These are phyloP conservation scores for Geococcyx californianus DNA, from an alignment of 2,113 vertebrate genomes.

Conservation along the genomic window DNA sequence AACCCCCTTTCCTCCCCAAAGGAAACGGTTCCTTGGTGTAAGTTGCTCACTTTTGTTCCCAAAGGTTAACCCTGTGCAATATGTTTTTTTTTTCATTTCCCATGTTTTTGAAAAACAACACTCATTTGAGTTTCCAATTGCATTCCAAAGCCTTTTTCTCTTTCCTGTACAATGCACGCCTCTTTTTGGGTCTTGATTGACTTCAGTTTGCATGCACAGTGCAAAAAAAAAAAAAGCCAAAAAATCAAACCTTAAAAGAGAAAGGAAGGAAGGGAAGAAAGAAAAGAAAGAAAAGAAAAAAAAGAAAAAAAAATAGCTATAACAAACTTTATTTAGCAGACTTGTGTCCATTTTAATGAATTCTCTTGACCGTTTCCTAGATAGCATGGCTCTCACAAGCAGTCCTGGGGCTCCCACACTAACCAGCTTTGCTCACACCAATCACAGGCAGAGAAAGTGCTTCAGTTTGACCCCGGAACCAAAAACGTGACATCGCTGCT, in stretches of 20 bases:
- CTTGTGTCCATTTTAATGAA: constrained; percentile 64
- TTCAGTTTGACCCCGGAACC: constrained; percentile 96
- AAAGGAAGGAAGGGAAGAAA: constrained; percentile 46
- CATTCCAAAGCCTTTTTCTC: constrained; percentile 88
- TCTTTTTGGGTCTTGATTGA: constrained; percentile 95
- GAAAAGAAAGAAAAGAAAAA: constrained; percentile 38
- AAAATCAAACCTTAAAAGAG: constrained; percentile 18
- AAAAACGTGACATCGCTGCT: constrained; percentile 97
- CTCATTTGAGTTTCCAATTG: constrained; percentile 90
- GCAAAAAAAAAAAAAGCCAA: constrained; percentile 75
- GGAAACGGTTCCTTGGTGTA: constrained; percentile 76
- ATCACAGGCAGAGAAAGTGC: constrained; percentile 99
- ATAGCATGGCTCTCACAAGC: constrained; percentile 83
- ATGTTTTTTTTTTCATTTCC: constrained; percentile 77
- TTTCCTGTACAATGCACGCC: constrained; percentile 97
- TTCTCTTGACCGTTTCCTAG: constrained; percentile 68
- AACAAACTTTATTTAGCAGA: constrained; percentile 59
- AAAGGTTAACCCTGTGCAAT: constrained; percentile 84
- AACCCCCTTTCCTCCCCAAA: constrained; percentile 65
- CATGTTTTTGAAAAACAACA: constrained; percentile 81
- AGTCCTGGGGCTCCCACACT: constrained; percentile 74
- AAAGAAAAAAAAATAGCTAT: constrained; percentile 48
- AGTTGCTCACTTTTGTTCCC: constrained; percentile 76
- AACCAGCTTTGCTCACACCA: constrained; percentile 78
- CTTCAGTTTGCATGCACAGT: constrained; percentile 99